Conservation (phyloP, 1,140 invertebrate species). For the Arctopsyche grandis region DNA sequence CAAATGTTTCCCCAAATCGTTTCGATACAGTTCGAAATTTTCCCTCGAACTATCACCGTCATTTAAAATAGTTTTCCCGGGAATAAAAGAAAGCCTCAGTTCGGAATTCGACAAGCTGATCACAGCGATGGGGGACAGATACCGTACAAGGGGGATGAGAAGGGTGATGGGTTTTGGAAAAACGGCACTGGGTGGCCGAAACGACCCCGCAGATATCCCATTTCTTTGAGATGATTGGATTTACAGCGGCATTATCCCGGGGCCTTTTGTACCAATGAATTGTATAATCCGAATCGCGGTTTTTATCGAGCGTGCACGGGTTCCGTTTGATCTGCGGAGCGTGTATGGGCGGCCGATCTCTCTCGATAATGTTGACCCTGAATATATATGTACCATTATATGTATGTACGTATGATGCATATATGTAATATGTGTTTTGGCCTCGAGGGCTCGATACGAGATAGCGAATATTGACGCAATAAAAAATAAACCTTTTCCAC, state of each 20-base stretch:
- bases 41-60: too few species aligned
- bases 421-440: neutral
- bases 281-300: slow-evolving; percentile 36
- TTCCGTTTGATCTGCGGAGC: neutral
- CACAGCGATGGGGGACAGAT: neutral
- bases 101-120: neutral
- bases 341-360: neutral
- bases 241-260: slow-evolving; percentile 39
- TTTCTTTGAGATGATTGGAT: slow-evolving; percentile 47
- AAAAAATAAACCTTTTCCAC: neutral
- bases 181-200: slow-evolving; percentile 15
- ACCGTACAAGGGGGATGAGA: neutral
- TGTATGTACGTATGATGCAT: neutral
- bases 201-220: slow-evolving; percentile 33
- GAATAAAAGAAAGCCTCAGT: neutral
- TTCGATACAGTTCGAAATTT: too few species aligned
- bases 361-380: neutral
- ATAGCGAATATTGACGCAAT: slow-evolving; percentile 7
- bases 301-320: slow-evolving; percentile 18
- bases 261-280: slow-evolving; percentile 39
- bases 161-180: neutral
- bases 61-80: too few species aligned
- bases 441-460: neutral
- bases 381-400: slow-evolving; percentile 5
- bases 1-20: too few species aligned